A percentile compares a stretch with the other conserved stretches of the same genome.
These are phyloP conservation scores for Druon quercuslanigerum DNA, from an alignment of 1,140 invertebrate species.

Conservation along the genomic window DNA sequence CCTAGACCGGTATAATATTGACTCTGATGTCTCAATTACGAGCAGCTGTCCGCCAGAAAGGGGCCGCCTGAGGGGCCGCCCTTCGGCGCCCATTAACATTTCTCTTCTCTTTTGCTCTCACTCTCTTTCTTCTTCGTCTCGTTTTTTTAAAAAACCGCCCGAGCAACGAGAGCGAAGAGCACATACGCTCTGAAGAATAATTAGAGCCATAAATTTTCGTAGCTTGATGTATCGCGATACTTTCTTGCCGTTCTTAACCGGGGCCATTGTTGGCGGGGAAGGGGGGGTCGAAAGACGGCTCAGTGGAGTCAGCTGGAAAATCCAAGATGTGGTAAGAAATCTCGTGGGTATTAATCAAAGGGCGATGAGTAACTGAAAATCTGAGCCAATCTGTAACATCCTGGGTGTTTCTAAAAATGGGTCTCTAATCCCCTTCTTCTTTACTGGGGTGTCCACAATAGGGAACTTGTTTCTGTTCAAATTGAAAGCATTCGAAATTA, in stretches of 20 bases:
- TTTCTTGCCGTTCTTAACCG: constrained; percentile 31
- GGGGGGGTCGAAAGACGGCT: background rate
- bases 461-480: too few species aligned
- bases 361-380: background rate
- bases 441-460: too few species aligned
- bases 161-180: constrained; percentile 36
- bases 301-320: constrained; percentile 8
- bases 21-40: constrained; percentile 53
- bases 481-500: too few species aligned
- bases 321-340: constrained; percentile 12
- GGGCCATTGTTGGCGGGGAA: background rate
- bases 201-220: constrained; percentile 39
- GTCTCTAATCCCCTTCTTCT: background rate
- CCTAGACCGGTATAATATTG: constrained; percentile 37
- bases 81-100: constrained; percentile 32
- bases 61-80: constrained; percentile 36
- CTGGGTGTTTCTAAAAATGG: background rate
- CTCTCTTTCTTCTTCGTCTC: background rate
- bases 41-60: constrained; percentile 44
- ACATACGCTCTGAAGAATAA: constrained; percentile 39
- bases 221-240: constrained; percentile 36
- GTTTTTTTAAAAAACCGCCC: background rate
- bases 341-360: background rate
- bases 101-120: constrained; percentile 19
- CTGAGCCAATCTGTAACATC: constrained; percentile 2